Conservation (phyloP, 1,140 invertebrate genomes). For the Globodera rostochiensis region DNA sequence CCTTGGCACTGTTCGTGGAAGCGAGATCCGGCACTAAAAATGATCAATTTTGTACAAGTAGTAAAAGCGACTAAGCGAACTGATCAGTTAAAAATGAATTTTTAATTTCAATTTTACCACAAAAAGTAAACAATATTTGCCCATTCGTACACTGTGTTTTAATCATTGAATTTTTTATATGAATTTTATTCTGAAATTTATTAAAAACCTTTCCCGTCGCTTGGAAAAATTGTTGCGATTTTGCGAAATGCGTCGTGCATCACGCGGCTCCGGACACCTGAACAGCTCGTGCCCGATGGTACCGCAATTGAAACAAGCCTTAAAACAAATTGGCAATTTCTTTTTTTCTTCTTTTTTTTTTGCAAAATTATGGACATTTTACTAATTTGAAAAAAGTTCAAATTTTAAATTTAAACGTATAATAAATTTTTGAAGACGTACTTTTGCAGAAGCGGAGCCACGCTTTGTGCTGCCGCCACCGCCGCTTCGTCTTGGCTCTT, state of each 20-base stretch:
- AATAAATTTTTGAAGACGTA: not conserved
- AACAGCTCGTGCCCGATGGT: conserved; percentile 4
- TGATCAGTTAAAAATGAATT: no score
- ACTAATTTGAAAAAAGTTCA: not conserved
- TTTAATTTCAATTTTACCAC: no score
- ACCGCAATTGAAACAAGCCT: conserved; percentile 28
- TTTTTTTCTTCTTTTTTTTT: not conserved
- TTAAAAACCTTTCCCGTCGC: not conserved
- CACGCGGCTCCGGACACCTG: conserved; percentile 18
- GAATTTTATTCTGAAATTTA: not conserved
- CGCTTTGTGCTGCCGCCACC: not conserved
- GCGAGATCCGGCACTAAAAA: not conserved
- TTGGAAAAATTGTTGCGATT: conserved; percentile 13
- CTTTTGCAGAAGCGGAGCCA: not conserved
- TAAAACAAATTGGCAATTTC: not conserved
- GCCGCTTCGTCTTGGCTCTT: not conserved
- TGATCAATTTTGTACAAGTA: not conserved
- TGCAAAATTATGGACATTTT: not conserved
- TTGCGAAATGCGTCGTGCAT: conserved; percentile 25
- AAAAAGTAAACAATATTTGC: no score
- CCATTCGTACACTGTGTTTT: no score
- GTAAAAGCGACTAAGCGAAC: no score
- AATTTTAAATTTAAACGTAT: not conserved
- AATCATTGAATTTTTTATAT: no score
- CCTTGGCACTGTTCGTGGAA: conserved; percentile 18